Conservation (phyloP, 1,140 invertebrate species). For the Diploscapter pachys region DNA sequence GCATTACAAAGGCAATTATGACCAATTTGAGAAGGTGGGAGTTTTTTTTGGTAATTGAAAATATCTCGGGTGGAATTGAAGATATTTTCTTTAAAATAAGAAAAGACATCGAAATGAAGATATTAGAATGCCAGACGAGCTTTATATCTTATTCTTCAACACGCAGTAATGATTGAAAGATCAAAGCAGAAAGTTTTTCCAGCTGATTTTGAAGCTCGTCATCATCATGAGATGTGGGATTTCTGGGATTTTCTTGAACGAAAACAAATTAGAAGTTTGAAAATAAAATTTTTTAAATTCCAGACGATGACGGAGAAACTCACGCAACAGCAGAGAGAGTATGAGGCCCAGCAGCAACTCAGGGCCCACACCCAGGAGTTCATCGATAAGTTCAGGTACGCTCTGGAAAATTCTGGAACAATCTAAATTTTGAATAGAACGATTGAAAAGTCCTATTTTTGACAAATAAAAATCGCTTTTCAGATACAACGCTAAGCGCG, state of each 20-base stretch:
- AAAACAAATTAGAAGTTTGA: neutral
- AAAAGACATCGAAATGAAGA: too few relatives aligned
- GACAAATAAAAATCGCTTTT: conserved; percentile 87
- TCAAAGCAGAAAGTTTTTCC: too few relatives aligned
- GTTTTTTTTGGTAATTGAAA: too few relatives aligned
- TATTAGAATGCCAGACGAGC: too few relatives aligned
- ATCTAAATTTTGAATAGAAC: neutral
- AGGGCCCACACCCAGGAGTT: conserved; percentile 81
- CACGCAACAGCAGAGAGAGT: conserved; percentile 93
- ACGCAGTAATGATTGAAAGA: too few relatives aligned
- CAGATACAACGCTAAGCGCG: conserved; percentile 96
- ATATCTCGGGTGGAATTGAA: too few relatives aligned
- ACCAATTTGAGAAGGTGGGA: conserved; percentile 65
- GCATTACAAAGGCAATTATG: conserved; percentile 88
- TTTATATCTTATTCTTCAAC: too few relatives aligned
- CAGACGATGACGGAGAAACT: conserved; percentile 82
- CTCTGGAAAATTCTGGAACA: too few relatives aligned
- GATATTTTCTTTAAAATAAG: too few relatives aligned
- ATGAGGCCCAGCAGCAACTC: conserved; percentile 91
- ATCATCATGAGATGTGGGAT: too few relatives aligned
- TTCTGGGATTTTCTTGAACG: too few relatives aligned
- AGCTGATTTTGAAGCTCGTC: too few relatives aligned
- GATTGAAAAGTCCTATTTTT: neutral
- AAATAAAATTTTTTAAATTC: conserved; percentile 9
- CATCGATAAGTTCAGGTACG: conserved; percentile 36